Base-by-base conservation (phyloP, 2,797 vertebrate genomes). In the Leuciscus waleckii region DNA sequence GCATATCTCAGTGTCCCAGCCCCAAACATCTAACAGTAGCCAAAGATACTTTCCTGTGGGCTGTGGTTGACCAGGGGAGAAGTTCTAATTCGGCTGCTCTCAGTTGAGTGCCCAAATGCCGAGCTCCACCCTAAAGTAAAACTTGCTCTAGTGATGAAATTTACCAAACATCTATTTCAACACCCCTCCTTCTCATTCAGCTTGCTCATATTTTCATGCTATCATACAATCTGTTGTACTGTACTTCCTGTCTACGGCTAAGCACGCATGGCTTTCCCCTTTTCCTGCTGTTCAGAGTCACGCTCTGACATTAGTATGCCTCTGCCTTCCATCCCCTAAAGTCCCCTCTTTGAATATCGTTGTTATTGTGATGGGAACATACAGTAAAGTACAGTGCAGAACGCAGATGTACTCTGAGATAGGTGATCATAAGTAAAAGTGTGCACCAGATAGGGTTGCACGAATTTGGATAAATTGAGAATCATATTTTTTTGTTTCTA, bases 41-140 rank as follows among this genome's bases (percentile, higher is more conserved):
- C 39, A 83, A 75, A 74, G 21, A 68, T 58, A 77, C 65, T 61
- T 41, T 79, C 75, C 83, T 84, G 75, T 65, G 78, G 73, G 87
- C 83, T 88, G 46, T 81, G 75, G 43, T 67, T 9, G 63, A 76
- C 78, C 63, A 75, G 56, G 80, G 35, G 73, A 83, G 70, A 39
- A n/a, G 61, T 68, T 63, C 32, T 46, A 89, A 80, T 79, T 39
- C 37, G 3, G 43, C 87, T 88, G 56, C 81, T 88, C 82, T 74
- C 87, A 77, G 63, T 32, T 90, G 89, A 92, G 91, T 41, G 63
- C 87, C 89, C 90, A 86, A 86, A 85, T 73, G 82, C 63, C 63
- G 61, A 46, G 88, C 71, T 89, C 86, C 83, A 83, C 84, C 90
- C 87, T 79, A 79, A 90, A 84, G 90, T 91, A 77, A 90, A 83